Evolutionary conservation across 2,797 vertebrate species (phyloP).

Genomic region (Simalia tracyae): DNA sequence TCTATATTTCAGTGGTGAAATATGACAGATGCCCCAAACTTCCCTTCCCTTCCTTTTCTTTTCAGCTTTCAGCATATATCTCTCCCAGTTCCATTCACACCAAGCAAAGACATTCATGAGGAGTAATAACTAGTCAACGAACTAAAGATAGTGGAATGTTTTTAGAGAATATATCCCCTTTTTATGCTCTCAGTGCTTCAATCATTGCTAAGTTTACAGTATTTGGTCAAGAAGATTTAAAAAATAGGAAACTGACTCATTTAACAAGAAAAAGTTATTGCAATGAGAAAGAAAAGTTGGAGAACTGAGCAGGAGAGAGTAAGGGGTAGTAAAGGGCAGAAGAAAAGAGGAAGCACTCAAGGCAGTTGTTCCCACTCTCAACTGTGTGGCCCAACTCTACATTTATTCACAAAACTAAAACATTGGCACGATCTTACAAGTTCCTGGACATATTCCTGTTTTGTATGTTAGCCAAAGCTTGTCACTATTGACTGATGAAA

Average conservation of each 20-base stretch:
- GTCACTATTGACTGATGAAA: slow-evolving; percentile 21
- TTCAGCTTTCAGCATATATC: background rate
- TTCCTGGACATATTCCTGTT: background rate
- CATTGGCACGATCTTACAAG: slow-evolving; percentile 7
- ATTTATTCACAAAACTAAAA: background rate
- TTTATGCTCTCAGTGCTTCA: background rate
- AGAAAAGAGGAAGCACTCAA: background rate
- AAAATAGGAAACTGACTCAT: background rate
- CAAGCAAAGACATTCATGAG: background rate
- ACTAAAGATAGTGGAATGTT: background rate
- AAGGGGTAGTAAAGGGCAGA: background rate
- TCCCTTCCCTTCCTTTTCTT: background rate
- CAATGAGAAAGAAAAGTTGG: background rate
- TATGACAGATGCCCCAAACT: background rate
- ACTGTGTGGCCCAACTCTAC: background rate
- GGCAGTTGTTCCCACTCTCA: background rate
- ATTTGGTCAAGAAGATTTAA: background rate
- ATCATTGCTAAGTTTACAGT: background rate
- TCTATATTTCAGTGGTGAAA: background rate
- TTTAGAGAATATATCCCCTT: background rate
- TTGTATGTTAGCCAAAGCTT: background rate
- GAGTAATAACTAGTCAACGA: background rate
- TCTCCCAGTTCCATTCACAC: background rate
- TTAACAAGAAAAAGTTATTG: background rate
- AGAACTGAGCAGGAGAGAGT: background rate